Base-by-base conservation (phyloP, 2,797 vertebrate genomes). In the Benthosema pterotum region DNA sequence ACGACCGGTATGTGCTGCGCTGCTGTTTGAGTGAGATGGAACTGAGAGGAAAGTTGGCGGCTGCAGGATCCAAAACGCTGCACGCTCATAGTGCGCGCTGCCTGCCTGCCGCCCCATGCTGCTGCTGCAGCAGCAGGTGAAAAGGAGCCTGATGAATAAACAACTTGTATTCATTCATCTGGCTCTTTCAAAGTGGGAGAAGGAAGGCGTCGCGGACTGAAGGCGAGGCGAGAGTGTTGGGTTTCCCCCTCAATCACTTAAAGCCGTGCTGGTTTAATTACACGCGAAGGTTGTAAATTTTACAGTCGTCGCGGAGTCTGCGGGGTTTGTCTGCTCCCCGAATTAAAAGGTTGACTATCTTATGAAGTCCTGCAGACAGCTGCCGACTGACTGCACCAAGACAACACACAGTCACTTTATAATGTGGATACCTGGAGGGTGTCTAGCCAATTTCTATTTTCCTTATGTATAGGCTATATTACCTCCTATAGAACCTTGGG, bases 211-310 rank as follows among this genome's bases (percentile, higher is more conserved):
- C 32, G 32, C 38, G 46, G 67, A 63, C n/a, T 32, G 8, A 8
- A 32, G 50, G 19, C 13, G 38, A 19, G 49, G 52, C 16, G 17
- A 58, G 19, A 45, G 55, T 59, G 38, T 63, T 72, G 15, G 53
- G 3, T 58, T 17, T 7, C 32, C 19, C 58, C 50, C 11, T 32
- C 62, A 59, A 13, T 77, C 79, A 69, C 82, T 80, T 67, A 75
- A 69, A 77, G 69, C 79, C 45, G 72, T 71, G 67, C 76, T 67
- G 71, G 74, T 86, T 88, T 87, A 86, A 88, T 90, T 83, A 78
- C 63, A 65, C 82, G 73, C 42, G 54, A 61, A 80, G 82, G 84
- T 56, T 80, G 83, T 90, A 87, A 85, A 90, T 70, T 77, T 88
- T 83, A 88, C 67, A 71, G 82, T 61, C 73, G 47, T 46, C 67